These are phyloP conservation scores for Anoplopoma fimbria DNA, from an alignment of 2,113 vertebrate species.

Conservation along the genomic window DNA sequence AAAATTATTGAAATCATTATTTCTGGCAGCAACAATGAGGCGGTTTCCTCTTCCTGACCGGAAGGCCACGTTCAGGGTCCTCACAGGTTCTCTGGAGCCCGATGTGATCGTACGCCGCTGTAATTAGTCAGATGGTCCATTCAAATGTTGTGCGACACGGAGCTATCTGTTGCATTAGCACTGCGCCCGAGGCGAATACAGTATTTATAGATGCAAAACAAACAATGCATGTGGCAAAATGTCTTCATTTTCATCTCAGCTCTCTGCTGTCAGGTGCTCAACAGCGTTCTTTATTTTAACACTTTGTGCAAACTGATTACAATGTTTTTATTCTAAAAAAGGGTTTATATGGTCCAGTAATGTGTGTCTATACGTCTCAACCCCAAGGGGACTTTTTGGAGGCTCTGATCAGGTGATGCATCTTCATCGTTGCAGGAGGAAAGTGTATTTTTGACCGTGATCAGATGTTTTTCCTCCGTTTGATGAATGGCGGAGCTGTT, in stretches of 20 bases:
- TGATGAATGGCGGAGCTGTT: not conserved
- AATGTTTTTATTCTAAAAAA: not conserved
- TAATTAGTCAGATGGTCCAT: slow-evolving; percentile 74
- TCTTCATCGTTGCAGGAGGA: no score
- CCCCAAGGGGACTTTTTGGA: no score
- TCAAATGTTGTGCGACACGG: slow-evolving; percentile 66
- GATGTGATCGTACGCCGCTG: slow-evolving; percentile 25
- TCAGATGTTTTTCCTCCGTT: not conserved
- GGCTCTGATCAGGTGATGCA: no score
- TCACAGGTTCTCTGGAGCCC: slow-evolving; percentile 46
- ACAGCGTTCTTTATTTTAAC: not conserved
- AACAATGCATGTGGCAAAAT: slow-evolving; percentile 46
- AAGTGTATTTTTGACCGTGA: no score
- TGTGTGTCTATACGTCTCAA: no score
- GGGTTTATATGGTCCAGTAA: not conserved
- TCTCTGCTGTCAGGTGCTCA: not conserved
- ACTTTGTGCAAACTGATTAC: not conserved
- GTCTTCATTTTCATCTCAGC: not conserved
- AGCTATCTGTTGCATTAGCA: slow-evolving; percentile 44
- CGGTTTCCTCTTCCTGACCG: slow-evolving; percentile 87
- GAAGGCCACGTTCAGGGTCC: slow-evolving; percentile 54
- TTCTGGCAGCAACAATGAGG: slow-evolving; percentile 88
- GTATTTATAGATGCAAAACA: slow-evolving; percentile 61
- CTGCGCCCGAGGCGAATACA: slow-evolving; percentile 31
- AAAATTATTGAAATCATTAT: slow-evolving; percentile 93